These are phyloP conservation scores for Leptopilina myrica DNA, from an alignment of 2,888 invertebrate species.

Conservation along the genomic window DNA sequence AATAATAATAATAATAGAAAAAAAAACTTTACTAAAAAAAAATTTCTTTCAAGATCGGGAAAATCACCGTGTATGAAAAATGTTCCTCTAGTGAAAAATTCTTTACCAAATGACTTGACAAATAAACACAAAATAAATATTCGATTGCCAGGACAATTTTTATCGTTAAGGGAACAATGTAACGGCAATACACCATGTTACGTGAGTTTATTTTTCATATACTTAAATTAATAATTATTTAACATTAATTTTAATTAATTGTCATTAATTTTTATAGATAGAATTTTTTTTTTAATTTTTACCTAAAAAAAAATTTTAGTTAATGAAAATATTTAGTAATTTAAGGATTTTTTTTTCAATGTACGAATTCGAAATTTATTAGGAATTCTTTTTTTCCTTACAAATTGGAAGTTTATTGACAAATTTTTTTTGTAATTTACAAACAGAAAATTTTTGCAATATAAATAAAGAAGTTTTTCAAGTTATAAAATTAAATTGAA, in stretches of 20 bases:
- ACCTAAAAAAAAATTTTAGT: too few relatives aligned
- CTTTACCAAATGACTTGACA: neutral
- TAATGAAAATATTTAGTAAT: too few relatives aligned
- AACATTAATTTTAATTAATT: neutral
- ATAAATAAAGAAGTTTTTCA: too few relatives aligned
- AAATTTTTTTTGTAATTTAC: too few relatives aligned
- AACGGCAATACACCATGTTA: constrained; percentile 32
- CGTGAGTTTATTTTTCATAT: constrained; percentile 6
- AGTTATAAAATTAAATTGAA: neutral
- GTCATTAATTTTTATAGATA: neutral
- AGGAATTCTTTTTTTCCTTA: too few relatives aligned
- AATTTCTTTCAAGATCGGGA: neutral
- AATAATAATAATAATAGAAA: neutral
- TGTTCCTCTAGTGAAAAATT: constrained; percentile 11
- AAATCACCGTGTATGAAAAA: constrained; percentile 36
- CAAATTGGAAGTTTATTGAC: too few relatives aligned
- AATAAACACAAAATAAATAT: constrained; percentile 21
- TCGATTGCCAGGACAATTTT: constrained; percentile 10
- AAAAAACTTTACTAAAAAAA: neutral
- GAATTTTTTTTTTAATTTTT: too few relatives aligned
- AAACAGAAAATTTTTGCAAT: too few relatives aligned
- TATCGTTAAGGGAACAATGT: constrained; percentile 12
- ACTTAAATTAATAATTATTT: too few relatives aligned
- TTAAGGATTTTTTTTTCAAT: too few relatives aligned
- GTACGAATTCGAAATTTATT: too few relatives aligned